Percentiles rank a stretch among this genome's conserved stretches.
These are phyloP conservation scores for Scomberomorus guttatus DNA, from an alignment of 2,797 vertebrate species.

Conservation along the genomic window DNA sequence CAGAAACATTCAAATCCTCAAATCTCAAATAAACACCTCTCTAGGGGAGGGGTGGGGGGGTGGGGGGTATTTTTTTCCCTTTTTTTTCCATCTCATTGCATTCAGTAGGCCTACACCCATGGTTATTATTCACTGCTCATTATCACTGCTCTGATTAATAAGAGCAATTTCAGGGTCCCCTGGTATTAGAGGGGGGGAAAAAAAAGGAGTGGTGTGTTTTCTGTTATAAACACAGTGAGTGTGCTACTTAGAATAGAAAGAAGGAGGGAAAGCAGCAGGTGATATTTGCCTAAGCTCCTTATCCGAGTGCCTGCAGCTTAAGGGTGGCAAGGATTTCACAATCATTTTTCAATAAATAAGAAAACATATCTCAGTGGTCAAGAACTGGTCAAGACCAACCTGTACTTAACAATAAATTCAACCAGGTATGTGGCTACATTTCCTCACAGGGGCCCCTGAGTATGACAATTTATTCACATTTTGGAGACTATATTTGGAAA, in stretches of 20 bases:
- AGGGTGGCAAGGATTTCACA: conserved; percentile 46
- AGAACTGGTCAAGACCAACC: conserved; percentile 36
- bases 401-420: conserved; percentile 27
- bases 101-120: conserved; percentile 72
- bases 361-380: conserved; percentile 48
- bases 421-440: not conserved
- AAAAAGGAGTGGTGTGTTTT: conserved; percentile 73
- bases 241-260: conserved; percentile 74
- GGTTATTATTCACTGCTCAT: conserved; percentile 86
- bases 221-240: conserved; percentile 75
- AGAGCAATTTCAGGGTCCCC: conserved; percentile 83
- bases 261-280: conserved; percentile 69
- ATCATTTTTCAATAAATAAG: conserved; percentile 57
- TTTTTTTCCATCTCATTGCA: conserved; percentile 66
- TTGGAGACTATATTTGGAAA: conserved; percentile 21
- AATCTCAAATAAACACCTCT: conserved; percentile 81
- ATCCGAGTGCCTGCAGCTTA: conserved; percentile 61
- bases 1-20: conserved; percentile 79
- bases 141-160: conserved; percentile 88
- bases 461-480: conserved; percentile 1
- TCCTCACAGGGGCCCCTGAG: not conserved
- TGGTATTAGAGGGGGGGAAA: conserved; percentile 70
- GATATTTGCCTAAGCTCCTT: conserved; percentile 74
- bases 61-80: conserved; percentile 6
- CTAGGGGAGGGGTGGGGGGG: conserved; percentile 61